Base-by-base conservation (phyloP, 2,113 vertebrate genomes). In the Sarotherodon lohbergeri region DNA sequence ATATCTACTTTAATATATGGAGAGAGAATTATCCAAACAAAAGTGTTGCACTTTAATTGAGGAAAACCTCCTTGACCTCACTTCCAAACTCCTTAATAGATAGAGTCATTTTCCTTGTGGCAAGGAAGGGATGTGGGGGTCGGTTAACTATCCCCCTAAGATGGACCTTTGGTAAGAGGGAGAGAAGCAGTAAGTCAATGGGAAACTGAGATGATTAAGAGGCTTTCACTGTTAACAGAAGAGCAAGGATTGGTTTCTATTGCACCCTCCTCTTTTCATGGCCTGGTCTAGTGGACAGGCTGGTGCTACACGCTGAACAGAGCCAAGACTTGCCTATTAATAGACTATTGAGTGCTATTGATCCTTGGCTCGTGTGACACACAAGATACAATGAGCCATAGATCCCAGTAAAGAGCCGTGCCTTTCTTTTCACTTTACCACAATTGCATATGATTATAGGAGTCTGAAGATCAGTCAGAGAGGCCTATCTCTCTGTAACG, bases 321-420 rank as follows among this genome's bases (percentile, higher is more conserved):
- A 94, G 94, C 92, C 88, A 91, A 88, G 91, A 93, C 95, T 93
- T 88, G 93, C 92, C 95, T 97, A 97, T 97, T 97, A 97, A 97
- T 97, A 96, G 96, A 95, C 94, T 97, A 97, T 97, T 95, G 96
- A 97, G 95, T 95, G 86, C 79, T 95, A 96, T 97, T 91, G 96
- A 97, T 96, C 94, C 90, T 81, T 93, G 94, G 95, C 96, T 95
- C 92, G 48, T 93, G 94, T 96, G 95, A 96, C 95, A 96, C 95
- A 93, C 88, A 90, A 93, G 95, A 95, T 96, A 96, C 96, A 97
- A 97, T 96, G 96, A 96, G 95, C 95, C 96, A 96, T 96, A 93
- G 95, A 96, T 96, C 95, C 93, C 92, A 84, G 94, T 91, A 94
- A 95, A 96, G 94, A 94, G 92, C 90, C 87, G 83, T 90, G 90